phyloP scores from a whole-genome alignment of 2,888 invertebrate species.

The Habroteleia sp. region DNA sequence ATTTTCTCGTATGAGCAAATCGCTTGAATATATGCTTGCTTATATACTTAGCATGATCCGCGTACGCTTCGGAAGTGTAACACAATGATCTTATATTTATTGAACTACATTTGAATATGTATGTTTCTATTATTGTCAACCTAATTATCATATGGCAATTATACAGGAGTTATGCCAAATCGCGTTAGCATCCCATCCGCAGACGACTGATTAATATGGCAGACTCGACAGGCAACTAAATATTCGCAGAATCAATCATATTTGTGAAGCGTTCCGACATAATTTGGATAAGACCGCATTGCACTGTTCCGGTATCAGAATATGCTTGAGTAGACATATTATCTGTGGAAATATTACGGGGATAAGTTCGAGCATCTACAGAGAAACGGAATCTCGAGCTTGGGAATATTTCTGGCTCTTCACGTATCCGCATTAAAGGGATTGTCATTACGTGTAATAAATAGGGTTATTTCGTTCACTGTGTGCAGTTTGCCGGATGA shows the following conservation, averaged over 20 bases:
- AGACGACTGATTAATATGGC: conserved; percentile 68
- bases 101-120: conserved; percentile 57
- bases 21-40: conserved; percentile 45
- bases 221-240: conserved; percentile 67
- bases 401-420: conserved; percentile 34
- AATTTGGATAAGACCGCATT: conserved; percentile 63
- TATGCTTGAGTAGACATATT: conserved; percentile 57
- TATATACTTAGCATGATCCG: conserved; percentile 41
- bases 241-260: conserved; percentile 70
- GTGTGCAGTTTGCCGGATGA: conserved; percentile 31
- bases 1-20: conserved; percentile 39
- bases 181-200: conserved; percentile 57
- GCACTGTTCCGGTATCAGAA: conserved; percentile 61
- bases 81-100: conserved; percentile 60
- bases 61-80: conserved; percentile 42
- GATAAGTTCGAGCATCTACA: conserved; percentile 54
- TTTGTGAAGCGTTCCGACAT: conserved; percentile 57
- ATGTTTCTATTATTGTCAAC: conserved; percentile 62
- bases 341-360: conserved; percentile 57
- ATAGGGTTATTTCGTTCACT: conserved; percentile 51
- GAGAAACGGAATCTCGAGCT: conserved; percentile 46
- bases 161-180: conserved; percentile 63
- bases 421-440: conserved; percentile 51
- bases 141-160: conserved; percentile 64
- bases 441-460: conserved; percentile 57